A percentile compares a stretch with the other conserved stretches of the same genome.
These are phyloP conservation scores for Protosalanx chinensis DNA, from an alignment of 2,797 vertebrate species.

Conservation along the genomic window DNA sequence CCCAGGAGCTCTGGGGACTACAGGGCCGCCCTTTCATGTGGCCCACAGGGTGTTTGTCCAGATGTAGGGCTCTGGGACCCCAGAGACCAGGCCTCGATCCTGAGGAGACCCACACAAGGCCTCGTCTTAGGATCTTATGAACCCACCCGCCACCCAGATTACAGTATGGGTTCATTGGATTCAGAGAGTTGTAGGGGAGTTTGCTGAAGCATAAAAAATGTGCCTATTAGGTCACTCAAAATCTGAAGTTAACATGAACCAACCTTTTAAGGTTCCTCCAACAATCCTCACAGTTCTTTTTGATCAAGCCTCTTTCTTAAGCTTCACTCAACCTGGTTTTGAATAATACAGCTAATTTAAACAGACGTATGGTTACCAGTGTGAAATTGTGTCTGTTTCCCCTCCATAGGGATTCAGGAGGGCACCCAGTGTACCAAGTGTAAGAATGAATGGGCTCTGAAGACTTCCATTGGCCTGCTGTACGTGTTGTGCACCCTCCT, in stretches of 20 bases:
- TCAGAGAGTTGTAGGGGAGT: too few species aligned
- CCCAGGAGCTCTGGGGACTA: conserved; percentile 68
- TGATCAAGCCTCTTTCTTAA: too few species aligned
- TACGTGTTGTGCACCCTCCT: conserved; percentile 90
- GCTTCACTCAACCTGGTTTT: too few species aligned
- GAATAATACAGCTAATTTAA: too few species aligned
- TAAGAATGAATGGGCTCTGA: conserved; percentile 95
- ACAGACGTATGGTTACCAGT: neutral
- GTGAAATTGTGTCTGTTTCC: conserved; percentile 14
- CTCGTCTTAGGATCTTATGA: neutral
- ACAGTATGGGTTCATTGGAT: neutral
- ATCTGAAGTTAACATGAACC: too few species aligned
- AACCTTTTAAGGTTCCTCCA: too few species aligned
- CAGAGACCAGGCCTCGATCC: conserved; percentile 19
- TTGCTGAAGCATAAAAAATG: too few species aligned
- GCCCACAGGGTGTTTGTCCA: conserved; percentile 82
- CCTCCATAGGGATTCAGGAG: conserved; percentile 92
- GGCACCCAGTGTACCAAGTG: conserved; percentile 94
- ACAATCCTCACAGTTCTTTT: too few species aligned
- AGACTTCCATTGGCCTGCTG: conserved; percentile 89
- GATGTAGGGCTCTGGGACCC: conserved; percentile 71
- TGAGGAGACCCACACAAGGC: neutral
- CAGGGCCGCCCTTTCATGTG: conserved; percentile 80
- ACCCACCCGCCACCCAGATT: neutral
- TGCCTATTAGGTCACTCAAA: too few species aligned